phyloP scores from a whole-genome alignment of 2,797 vertebrate species.

The Danio jaintianensis region DNA sequence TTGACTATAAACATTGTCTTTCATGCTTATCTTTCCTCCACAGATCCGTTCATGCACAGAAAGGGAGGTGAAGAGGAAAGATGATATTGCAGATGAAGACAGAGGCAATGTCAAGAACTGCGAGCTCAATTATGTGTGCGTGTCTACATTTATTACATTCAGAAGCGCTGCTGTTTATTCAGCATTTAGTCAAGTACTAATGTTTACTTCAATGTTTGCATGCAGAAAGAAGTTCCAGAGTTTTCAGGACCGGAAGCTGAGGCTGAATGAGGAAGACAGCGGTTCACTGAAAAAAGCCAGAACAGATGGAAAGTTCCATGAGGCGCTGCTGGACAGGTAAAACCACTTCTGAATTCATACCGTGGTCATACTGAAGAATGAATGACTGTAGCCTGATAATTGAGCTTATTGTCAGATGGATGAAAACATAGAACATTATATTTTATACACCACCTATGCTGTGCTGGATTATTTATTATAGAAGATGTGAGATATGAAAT shows the following conservation, averaged over 20 bases:
- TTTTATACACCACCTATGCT: neutral
- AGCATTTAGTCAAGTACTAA: neutral
- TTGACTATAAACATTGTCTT: neutral
- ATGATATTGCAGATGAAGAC: constrained; percentile 95
- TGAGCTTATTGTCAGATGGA: neutral
- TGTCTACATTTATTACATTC: constrained; percentile 53
- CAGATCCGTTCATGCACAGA: constrained; percentile 91
- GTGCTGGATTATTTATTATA: neutral
- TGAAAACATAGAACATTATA: neutral
- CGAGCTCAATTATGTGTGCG: constrained; percentile 97
- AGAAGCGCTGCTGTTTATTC: neutral
- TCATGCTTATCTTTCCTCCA: neutral
- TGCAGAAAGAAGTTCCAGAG: constrained; percentile 97
- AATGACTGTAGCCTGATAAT: neutral
- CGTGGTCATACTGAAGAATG: neutral
- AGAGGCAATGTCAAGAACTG: constrained; percentile 94
- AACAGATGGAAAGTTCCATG: constrained; percentile 92
- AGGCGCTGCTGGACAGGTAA: constrained; percentile 92
- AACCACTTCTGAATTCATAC: neutral
- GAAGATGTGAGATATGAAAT: neutral
- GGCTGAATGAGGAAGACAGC: constrained; percentile 89
- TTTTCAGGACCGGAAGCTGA: constrained; percentile 94
- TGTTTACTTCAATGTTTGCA: neutral
- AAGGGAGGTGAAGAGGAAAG: constrained; percentile 86
- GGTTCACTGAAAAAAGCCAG: constrained; percentile 88